These are phyloP conservation scores for Eulemur rubriventer DNA, from an alignment of 2,797 vertebrate species.

Conservation along the genomic window DNA sequence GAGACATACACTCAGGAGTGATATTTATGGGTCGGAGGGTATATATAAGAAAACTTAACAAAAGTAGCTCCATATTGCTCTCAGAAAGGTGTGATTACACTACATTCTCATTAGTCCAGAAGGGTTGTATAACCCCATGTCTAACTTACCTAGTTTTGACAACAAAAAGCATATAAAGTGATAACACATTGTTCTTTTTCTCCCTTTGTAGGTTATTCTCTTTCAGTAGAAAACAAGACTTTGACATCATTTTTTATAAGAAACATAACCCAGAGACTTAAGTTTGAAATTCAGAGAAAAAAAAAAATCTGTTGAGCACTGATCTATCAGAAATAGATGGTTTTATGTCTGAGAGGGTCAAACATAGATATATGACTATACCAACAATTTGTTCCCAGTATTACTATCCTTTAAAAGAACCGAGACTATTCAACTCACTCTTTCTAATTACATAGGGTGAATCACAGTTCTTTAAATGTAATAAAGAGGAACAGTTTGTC, in stretches of 20 bases:
- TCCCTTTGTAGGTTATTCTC: background rate
- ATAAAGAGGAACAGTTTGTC: slow-evolving; percentile 47
- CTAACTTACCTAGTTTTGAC: background rate
- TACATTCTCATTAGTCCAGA: background rate
- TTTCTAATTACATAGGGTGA: slow-evolving; percentile 23
- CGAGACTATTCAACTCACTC: background rate
- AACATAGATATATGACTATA: background rate
- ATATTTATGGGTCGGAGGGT: background rate
- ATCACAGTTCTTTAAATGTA: slow-evolving; percentile 42
- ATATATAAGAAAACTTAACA: background rate
- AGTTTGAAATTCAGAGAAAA: slow-evolving; percentile 5
- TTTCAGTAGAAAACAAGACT: background rate
- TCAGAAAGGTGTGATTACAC: background rate
- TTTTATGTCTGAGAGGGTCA: background rate
- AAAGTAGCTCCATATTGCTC: background rate
- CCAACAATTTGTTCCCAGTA: background rate
- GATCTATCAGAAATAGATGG: background rate
- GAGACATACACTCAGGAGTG: background rate
- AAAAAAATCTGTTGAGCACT: background rate
- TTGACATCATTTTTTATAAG: background rate
- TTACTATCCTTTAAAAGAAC: background rate
- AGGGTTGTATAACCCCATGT: background rate
- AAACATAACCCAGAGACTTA: background rate
- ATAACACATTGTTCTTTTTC: background rate
- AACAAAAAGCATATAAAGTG: background rate